phyloP scores from a whole-genome alignment of 2,113 vertebrate species.

The Rostratula benghalensis region DNA sequence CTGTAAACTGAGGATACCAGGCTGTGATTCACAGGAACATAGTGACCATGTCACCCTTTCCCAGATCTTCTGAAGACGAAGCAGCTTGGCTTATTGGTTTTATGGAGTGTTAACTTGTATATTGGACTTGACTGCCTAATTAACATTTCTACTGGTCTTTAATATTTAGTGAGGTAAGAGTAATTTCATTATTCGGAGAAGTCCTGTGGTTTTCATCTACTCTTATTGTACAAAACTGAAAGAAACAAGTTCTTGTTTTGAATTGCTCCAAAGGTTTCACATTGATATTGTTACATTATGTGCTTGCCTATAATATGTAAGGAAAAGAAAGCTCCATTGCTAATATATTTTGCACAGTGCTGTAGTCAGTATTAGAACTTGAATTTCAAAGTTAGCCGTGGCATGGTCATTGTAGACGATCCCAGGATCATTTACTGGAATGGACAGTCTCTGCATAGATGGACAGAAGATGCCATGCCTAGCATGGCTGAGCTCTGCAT shows the following conservation, averaged over 20 bases:
- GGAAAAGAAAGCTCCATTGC: background rate
- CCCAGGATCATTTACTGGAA: background rate
- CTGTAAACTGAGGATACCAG: background rate
- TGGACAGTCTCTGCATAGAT: background rate
- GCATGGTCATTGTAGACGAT: background rate
- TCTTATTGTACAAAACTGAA: background rate
- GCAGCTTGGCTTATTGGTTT: background rate
- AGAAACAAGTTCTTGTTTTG: background rate
- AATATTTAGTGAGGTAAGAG: background rate
- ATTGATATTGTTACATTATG: fast-evolving
- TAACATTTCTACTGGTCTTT: background rate
- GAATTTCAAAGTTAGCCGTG: background rate
- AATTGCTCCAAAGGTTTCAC: background rate
- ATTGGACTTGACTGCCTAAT: background rate
- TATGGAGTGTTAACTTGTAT: background rate
- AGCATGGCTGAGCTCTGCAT: background rate
- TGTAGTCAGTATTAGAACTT: background rate
- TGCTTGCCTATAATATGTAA: background rate
- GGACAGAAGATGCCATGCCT: background rate
- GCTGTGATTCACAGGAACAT: background rate
- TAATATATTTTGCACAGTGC: background rate
- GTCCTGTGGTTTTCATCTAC: background rate
- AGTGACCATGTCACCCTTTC: background rate
- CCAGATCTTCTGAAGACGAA: background rate
- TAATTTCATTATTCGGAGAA: background rate